phyloP scores from a whole-genome alignment of 1,140 invertebrate species.

The Melitaea cinxia region DNA sequence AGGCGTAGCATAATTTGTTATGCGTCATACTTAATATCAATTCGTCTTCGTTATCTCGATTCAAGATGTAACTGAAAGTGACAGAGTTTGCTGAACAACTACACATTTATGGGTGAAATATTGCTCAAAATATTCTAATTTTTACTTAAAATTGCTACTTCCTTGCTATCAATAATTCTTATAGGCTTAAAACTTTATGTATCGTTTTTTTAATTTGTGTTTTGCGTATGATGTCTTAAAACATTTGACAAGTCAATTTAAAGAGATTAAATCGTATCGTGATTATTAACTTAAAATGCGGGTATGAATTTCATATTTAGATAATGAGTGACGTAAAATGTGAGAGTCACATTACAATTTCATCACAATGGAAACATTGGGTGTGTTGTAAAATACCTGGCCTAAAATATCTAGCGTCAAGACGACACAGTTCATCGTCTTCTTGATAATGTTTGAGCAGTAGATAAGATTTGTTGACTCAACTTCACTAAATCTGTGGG shows the following conservation, averaged over 20 bases:
- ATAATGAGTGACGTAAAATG: constrained; percentile 9
- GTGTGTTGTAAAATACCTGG: too few relatives aligned
- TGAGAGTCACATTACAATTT: constrained; percentile 36
- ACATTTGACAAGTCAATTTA: not conserved
- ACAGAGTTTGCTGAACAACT: constrained; percentile 26
- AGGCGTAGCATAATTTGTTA: constrained; percentile 50
- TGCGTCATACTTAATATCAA: constrained; percentile 52
- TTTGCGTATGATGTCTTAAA: too few relatives aligned
- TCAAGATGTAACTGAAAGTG: constrained; percentile 44
- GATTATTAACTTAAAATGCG: not conserved
- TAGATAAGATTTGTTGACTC: constrained; percentile 69
- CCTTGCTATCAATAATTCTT: not conserved
- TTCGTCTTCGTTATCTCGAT: constrained; percentile 56
- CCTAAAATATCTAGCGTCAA: constrained; percentile 41
- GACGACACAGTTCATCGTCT: constrained; percentile 43
- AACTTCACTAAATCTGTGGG: constrained; percentile 60
- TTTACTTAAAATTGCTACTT: not conserved
- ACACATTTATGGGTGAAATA: constrained; percentile 15
- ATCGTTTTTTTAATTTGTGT: too few relatives aligned
- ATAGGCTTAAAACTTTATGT: too few relatives aligned
- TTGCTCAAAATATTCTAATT: constrained; percentile 2
- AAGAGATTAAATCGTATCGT: not conserved
- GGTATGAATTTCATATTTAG: not conserved
- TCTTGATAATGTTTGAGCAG: constrained; percentile 58
- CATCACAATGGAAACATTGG: constrained; percentile 24